phyloP scores from a whole-genome alignment of 1,140 invertebrate genomes.

The Drosophila virilis region DNA sequence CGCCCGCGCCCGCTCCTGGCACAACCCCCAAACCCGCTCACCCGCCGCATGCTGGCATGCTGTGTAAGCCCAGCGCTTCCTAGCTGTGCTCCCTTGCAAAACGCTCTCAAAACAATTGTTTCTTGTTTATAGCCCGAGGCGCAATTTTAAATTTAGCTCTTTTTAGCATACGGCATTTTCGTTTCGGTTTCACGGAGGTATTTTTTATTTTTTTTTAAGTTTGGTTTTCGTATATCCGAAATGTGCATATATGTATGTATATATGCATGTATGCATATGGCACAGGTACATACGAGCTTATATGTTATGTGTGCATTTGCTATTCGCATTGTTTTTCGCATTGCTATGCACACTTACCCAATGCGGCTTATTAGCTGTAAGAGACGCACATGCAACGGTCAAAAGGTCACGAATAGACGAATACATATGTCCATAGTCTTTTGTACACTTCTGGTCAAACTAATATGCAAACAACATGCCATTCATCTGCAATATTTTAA shows the following conservation, averaged over 20 bases:
- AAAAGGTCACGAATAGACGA: constrained; percentile 19
- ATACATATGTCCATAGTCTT: not conserved
- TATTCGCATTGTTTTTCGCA: constrained; percentile 26
- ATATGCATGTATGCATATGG: not conserved
- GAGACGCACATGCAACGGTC: constrained; percentile 21
- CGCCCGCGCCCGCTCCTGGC: not conserved
- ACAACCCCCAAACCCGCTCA: not conserved
- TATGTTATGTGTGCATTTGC: constrained; percentile 6
- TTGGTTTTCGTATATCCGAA: not conserved
- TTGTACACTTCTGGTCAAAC: not conserved
- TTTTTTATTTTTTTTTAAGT: constrained; percentile 11
- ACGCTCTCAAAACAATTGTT: constrained; percentile 68
- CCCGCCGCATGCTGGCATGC: not conserved
- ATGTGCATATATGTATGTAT: not conserved
- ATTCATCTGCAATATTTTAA: not conserved
- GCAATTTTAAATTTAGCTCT: constrained; percentile 72
- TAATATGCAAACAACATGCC: not conserved
- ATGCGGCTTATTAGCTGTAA: constrained; percentile 35
- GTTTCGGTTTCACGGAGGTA: constrained; percentile 36
- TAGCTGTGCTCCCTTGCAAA: constrained; percentile 38
- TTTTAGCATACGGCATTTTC: constrained; percentile 37
- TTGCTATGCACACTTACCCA: constrained; percentile 24
- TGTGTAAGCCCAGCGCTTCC: constrained; percentile 3
- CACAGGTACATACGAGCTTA: not conserved
- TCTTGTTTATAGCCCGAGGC: constrained; percentile 66